phyloP scores from a whole-genome alignment of 2,888 invertebrate genomes.

The Nomada fucata region DNA sequence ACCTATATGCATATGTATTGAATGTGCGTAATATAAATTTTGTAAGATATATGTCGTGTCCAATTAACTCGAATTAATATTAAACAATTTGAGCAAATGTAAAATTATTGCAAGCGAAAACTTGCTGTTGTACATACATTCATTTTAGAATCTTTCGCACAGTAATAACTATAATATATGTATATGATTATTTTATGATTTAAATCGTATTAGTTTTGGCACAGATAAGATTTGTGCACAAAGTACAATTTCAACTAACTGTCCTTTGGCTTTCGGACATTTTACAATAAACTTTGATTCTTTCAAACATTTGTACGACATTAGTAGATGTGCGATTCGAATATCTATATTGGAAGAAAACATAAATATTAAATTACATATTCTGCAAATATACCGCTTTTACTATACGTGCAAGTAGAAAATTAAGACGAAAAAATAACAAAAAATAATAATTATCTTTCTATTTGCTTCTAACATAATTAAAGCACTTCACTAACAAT shows the following conservation, averaged over 20 bases:
- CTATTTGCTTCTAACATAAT: slow-evolving; percentile 29
- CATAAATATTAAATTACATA: slow-evolving; percentile 22
- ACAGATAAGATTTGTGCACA: slow-evolving; percentile 49
- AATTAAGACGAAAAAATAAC: slow-evolving; percentile 17
- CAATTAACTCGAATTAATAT: slow-evolving; percentile 28
- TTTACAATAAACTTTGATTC: slow-evolving; percentile 28
- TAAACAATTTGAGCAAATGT: slow-evolving; percentile 63
- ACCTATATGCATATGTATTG: slow-evolving; percentile 26
- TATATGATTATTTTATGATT: slow-evolving; percentile 20
- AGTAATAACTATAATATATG: slow-evolving; percentile 55
- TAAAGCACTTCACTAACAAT: slow-evolving; percentile 24
- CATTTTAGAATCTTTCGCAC: slow-evolving; percentile 40
- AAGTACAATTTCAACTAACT: slow-evolving; percentile 32
- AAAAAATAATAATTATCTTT: slow-evolving; percentile 19
- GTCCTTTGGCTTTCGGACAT: slow-evolving; percentile 33
- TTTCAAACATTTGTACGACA: slow-evolving; percentile 41
- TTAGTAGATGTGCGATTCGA: slow-evolving; percentile 29
- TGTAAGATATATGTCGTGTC: slow-evolving; percentile 11
- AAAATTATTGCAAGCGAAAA: slow-evolving; percentile 48
- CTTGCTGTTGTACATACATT: slow-evolving; percentile 46
- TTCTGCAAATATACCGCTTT: not conserved
- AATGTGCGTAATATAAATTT: slow-evolving; percentile 38
- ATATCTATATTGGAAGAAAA: slow-evolving; percentile 47
- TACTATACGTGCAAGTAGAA: not conserved
- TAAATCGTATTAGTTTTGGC: slow-evolving; percentile 56